Base-by-base conservation (phyloP, 2,797 vertebrate species). In the Borostomias antarcticus region DNA sequence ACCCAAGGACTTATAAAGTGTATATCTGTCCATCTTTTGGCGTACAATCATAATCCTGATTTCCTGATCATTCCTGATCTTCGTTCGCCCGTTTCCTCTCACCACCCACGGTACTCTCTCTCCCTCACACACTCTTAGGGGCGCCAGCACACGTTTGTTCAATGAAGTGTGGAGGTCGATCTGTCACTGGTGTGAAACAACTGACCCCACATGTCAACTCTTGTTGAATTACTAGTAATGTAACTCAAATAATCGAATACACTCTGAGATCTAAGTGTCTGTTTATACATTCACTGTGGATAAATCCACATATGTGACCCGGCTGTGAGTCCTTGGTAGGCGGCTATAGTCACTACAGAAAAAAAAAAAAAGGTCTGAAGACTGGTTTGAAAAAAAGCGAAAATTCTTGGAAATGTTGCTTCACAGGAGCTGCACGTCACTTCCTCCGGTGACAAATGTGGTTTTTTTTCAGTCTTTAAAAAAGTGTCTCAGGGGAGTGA, bases 361-460 rank as follows among this genome's bases (percentile, higher is more conserved):
- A 11, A 52, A 52, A 52, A 33, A 33, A 33, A 58, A 33, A 21
- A 35, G n/a, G 30, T 76, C 4, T 73, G 64, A 78, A 68, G n/a
- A n/a, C n/a, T n/a, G n/a, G n/a, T n/a, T n/a, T n/a, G n/a, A 80
- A 48, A 69, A 83, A 74, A 69, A 86, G 90, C 77, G n/a, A n/a
- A n/a, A n/a, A 88, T 92, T 91, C 90, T 90, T 88, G 87, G 89
- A 92, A 92, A 86, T 89, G 81, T 91, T 92, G 90, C 90, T 85
- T 91, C 89, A 92, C 84, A 85, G 77, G 58, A 56, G 70, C 61
- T 77, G 70, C 59, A 79, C 91, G 91, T 93, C 91, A 93, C 88
- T 92, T 93, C 92, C 92, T 88, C 78, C 63, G 64, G 32, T 91
- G 90, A 92, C 89, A 90, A 87, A 84, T 81, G 73, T 82, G 90